Evolutionary conservation across 2,113 vertebrate species (phyloP).

Genomic region (Paralichthys olivaceus): DNA sequence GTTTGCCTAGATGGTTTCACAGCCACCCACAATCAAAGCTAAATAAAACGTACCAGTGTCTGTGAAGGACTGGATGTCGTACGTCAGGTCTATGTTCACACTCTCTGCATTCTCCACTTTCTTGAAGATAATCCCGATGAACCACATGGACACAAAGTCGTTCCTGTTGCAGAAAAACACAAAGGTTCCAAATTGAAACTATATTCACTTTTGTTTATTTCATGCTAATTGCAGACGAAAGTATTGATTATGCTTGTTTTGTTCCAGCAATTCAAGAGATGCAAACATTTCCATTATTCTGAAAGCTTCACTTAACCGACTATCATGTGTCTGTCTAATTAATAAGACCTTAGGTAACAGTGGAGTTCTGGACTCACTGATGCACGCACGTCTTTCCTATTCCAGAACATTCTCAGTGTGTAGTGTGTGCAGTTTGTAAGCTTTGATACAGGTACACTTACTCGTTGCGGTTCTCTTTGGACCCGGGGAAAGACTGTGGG

Average conservation of each 20-base stretch:
- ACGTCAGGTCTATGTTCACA: constrained; percentile 93
- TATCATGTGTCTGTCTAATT: not conserved
- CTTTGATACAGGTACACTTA: constrained; percentile 78
- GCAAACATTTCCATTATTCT: not conserved
- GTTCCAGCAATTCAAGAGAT: too few relatives aligned
- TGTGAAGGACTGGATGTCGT: constrained; percentile 96
- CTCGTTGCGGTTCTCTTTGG: constrained; percentile 86
- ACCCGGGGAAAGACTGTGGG: constrained; percentile 94
- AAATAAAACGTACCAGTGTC: constrained; percentile 85
- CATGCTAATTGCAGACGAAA: not conserved
- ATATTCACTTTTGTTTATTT: not conserved
- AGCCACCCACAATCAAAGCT: not conserved
- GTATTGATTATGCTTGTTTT: too few relatives aligned
- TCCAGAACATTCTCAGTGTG: not conserved
- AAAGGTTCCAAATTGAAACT: not conserved
- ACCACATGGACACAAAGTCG: constrained; percentile 94
- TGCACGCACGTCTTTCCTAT: not conserved
- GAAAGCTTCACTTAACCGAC: not conserved
- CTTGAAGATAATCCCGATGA: constrained; percentile 95
- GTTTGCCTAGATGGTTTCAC: not conserved
- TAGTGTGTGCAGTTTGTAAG: not conserved
- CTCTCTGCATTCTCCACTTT: constrained; percentile 93
- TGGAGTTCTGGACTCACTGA: not conserved
- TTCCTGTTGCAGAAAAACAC: constrained; percentile 80
- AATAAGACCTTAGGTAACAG: not conserved